Evolutionary conservation across 2,888 invertebrate genomes (phyloP), one percentile per base, ranked within the genome.

Genomic region (Dryobota labecula): DNA sequence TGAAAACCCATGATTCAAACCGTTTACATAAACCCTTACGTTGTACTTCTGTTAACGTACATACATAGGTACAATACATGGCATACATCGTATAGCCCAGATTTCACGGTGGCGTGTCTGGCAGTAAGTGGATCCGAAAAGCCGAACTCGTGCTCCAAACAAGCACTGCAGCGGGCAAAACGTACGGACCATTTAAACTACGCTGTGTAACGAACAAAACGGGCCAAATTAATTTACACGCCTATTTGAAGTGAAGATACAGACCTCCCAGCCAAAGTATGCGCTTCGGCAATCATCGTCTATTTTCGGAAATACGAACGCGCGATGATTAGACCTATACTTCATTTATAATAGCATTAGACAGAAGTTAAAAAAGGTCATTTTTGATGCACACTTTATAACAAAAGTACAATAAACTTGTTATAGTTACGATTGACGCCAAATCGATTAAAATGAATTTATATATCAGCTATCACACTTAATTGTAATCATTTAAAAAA

Each of bases 71-170:
- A 74, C 61, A 63, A 51, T 15, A 38, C 36, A 33, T 1, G 43
- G 8, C 2, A 61, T 53, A 49, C 20, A 70, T 13, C 15, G 56
- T 53, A 43, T 2, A 69, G 38, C 30, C 53, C 47, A 62, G 64
- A 68, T 81, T 54, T 71, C 41, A 49, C 15, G 41, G 36, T 60
- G 56, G 64, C 79, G 65, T 77, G 82, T 63, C 62, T 72, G 62
- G 11, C 24, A 45, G 63, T 76, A 77, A 78, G 80, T 71, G 77
- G 68, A 65, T 69, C 45, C 65, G 78, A 77, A 82, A 68, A 77
- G 54, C 68, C 61, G 65, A 77, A 65, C 38, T 41, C 51, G 69
- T 27, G 41, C 49, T 53, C 51, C 41, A 47, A 70, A 71, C 67
- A 68, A 68, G 57, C 72, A 81, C 68, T 72, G 77, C 30, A 62